Conservation (phyloP, 2,888 invertebrate species). For the Hedya salicella region DNA sequence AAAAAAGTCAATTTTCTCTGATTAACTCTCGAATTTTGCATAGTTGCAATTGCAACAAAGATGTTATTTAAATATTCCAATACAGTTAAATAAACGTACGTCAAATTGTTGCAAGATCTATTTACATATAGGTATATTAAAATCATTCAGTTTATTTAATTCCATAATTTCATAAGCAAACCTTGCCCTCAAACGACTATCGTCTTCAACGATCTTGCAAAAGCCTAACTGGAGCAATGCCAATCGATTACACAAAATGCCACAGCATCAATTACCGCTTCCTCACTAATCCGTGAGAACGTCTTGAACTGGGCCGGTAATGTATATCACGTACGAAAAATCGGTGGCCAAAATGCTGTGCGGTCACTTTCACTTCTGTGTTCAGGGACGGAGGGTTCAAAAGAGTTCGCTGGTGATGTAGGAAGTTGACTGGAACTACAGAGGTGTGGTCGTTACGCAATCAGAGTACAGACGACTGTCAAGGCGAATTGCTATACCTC, state of each 20-base stretch:
- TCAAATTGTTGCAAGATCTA: not conserved
- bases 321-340: slow-evolving; percentile 14
- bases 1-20: too few relatives aligned
- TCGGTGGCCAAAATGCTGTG: not conserved
- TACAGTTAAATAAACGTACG: not conserved
- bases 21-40: too few relatives aligned
- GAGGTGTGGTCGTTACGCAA: slow-evolving; percentile 40
- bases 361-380: slow-evolving; percentile 30
- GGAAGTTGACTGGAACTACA: slow-evolving; percentile 30
- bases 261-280: slow-evolving; percentile 29
- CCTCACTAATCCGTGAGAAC: not conserved
- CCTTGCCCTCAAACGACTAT: slow-evolving; percentile 41
- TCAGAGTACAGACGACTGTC: slow-evolving; percentile 29
- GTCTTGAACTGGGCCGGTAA: slow-evolving; percentile 18
- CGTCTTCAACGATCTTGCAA: slow-evolving; percentile 38
- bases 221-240: slow-evolving; percentile 41
- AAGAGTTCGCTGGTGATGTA: slow-evolving; percentile 33
- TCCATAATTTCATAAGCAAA: slow-evolving; percentile 32
- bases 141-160: slow-evolving; percentile 10
- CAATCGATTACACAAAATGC: slow-evolving; percentile 28
- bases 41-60: not conserved
- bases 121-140: not conserved
- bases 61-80: slow-evolving; percentile 5
- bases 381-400: slow-evolving; percentile 38
- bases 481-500: slow-evolving; percentile 26